Conservation (phyloP, 2,797 vertebrate genomes). For the Antennarius maculatus region DNA sequence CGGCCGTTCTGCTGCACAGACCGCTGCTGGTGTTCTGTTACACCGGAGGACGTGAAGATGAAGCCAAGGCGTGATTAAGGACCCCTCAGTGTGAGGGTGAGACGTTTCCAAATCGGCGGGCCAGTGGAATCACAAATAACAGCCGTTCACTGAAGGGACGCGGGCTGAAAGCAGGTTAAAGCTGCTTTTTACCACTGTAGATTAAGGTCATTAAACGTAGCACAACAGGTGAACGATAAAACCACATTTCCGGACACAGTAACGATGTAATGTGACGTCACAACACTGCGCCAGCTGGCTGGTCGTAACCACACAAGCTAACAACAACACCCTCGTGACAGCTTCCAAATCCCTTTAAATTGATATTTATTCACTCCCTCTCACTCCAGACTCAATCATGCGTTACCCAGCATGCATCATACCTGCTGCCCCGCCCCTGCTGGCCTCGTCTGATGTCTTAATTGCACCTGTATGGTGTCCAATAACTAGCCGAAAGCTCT, state of each 20-base stretch:
- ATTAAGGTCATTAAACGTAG: neutral
- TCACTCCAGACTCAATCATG: conserved; percentile 23
- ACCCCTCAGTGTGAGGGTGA: conserved; percentile 42
- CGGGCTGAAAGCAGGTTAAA: conserved; percentile 48
- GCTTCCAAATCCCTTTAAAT: conserved; percentile 35
- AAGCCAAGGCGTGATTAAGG: conserved; percentile 34
- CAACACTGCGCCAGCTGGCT: no score
- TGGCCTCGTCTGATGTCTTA: conserved; percentile 50
- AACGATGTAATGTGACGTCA: no score
- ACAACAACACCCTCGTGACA: neutral
- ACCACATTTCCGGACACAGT: neutral
- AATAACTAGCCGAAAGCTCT: conserved; percentile 73
- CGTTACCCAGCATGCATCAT: conserved; percentile 20
- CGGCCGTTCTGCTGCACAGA: conserved; percentile 32
- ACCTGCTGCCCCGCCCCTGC: conserved; percentile 31
- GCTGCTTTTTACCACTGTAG: neutral
- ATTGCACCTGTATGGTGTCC: conserved; percentile 84
- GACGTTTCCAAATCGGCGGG: conserved; percentile 73
- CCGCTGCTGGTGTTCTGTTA: conserved; percentile 73
- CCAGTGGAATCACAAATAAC: conserved; percentile 58
- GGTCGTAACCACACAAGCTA: no score
- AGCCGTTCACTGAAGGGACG: conserved; percentile 35
- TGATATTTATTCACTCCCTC: conserved; percentile 44
- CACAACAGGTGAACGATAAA: neutral
- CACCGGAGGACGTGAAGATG: conserved; percentile 43